Evolutionary conservation across 2,113 vertebrate species (phyloP).

Genomic region (Malurus alboscapulatus): DNA sequence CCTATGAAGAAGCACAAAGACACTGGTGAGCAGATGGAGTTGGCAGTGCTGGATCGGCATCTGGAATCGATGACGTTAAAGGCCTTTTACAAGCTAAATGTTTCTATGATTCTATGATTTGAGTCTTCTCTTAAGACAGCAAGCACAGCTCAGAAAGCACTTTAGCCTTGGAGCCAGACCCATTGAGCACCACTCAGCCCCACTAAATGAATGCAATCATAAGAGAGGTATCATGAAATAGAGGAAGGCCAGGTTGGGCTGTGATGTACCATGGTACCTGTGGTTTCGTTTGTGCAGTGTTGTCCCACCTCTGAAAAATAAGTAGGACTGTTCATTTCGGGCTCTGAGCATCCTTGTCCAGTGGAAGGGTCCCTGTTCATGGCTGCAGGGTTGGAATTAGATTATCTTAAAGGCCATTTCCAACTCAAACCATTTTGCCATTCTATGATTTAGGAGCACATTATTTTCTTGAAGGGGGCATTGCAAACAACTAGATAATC

Average conservation of each 20-base stretch:
- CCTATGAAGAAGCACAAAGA: not conserved
- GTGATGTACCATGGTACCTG: accelerated
- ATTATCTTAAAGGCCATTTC: not conserved
- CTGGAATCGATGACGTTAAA: not conserved
- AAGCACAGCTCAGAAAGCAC: not conserved
- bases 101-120: not conserved
- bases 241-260: accelerated
- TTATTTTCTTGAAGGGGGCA: not conserved
- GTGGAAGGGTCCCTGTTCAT: not conserved
- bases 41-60: not conserved
- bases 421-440: not conserved
- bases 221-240: not conserved
- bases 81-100: not conserved
- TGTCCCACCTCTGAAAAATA: not conserved
- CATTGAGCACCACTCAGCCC: not conserved
- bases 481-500: not conserved
- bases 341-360: not conserved
- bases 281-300: accelerated
- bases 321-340: not conserved
- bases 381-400: not conserved
- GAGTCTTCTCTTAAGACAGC: not conserved
- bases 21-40: not conserved
- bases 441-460: not conserved
- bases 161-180: not conserved
- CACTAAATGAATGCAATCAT: accelerated